Percentiles rank a stretch among this genome's conserved stretches.
phyloP scores from a whole-genome alignment of 2,888 invertebrate species.

The Andrena fulva region DNA sequence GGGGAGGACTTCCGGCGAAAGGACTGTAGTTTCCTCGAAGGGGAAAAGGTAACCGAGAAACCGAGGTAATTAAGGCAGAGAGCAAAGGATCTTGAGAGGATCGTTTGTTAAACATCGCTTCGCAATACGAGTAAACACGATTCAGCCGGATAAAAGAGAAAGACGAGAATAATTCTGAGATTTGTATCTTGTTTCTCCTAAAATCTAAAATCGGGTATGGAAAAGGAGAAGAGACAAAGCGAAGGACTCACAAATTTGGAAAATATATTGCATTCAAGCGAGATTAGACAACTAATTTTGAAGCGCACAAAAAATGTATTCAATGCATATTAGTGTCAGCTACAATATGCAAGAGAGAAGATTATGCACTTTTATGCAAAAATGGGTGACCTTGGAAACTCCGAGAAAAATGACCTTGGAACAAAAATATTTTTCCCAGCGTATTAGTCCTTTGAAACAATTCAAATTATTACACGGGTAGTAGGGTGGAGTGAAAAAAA shows the following conservation, averaged over 20 bases:
- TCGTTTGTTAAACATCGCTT: slow-evolving; percentile 14
- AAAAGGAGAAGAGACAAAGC: neutral
- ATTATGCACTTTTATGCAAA: no score
- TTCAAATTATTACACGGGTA: no score
- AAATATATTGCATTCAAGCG: no score
- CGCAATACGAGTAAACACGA: slow-evolving; percentile 4
- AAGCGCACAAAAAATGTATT: no score
- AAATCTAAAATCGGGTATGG: neutral
- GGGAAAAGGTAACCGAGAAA: slow-evolving; percentile 11
- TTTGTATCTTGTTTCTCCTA: neutral
- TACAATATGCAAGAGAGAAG: no score
- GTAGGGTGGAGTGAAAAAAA: no score
- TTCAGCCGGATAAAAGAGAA: neutral
- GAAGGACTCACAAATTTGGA: neutral
- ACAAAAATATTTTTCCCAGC: no score
- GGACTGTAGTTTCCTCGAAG: neutral
- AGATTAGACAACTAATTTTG: no score
- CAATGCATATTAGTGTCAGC: no score
- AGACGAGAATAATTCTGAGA: neutral
- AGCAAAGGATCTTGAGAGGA: neutral
- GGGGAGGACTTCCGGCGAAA: neutral
- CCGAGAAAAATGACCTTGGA: no score
- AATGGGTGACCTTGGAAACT: no score
- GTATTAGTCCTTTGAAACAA: no score
- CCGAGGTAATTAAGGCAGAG: slow-evolving; percentile 33